A percentile compares a stretch with the other conserved stretches of the same genome.
Conservation (phyloP, 1,140 invertebrate species). For the Drosophila neocordata region DNA sequence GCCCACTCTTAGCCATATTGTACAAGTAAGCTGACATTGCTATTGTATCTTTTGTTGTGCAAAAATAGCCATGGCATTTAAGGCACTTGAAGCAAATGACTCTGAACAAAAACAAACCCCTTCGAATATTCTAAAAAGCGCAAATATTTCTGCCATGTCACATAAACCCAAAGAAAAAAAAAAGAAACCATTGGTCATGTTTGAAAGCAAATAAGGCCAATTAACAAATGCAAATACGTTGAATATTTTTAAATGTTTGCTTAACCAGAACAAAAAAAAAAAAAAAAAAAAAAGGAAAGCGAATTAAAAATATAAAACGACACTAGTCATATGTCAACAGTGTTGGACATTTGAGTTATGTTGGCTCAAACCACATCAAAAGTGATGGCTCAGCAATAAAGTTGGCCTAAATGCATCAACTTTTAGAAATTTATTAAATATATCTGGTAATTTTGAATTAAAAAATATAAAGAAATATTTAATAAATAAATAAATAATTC, state of each 20-base stretch:
- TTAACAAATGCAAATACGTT: slow-evolving; percentile 68
- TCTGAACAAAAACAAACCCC: slow-evolving; percentile 39
- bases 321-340: not conserved
- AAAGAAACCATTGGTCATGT: slow-evolving; percentile 57
- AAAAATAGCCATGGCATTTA: slow-evolving; percentile 40
- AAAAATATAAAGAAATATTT: too few relatives aligned
- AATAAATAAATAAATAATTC: too few relatives aligned
- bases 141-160: slow-evolving; percentile 47
- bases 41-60: slow-evolving; percentile 62
- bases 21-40: slow-evolving; percentile 32
- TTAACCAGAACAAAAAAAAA: not conserved
- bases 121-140: slow-evolving; percentile 34
- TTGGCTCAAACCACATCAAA: not conserved
- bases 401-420: not conserved
- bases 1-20: slow-evolving; percentile 5
- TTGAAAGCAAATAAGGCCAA: slow-evolving; percentile 76
- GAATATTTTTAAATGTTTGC: slow-evolving; percentile 11
- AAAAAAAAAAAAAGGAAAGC: not conserved
- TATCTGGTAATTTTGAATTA: too few relatives aligned
- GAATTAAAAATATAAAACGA: not conserved
- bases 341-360: too few relatives aligned
- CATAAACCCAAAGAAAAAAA: slow-evolving; percentile 27
- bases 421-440: too few relatives aligned
- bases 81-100: slow-evolving; percentile 46
- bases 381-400: not conserved